These are phyloP conservation scores for Phaedon cochleariae DNA, from an alignment of 2,888 invertebrate genomes.

Conservation along the genomic window DNA sequence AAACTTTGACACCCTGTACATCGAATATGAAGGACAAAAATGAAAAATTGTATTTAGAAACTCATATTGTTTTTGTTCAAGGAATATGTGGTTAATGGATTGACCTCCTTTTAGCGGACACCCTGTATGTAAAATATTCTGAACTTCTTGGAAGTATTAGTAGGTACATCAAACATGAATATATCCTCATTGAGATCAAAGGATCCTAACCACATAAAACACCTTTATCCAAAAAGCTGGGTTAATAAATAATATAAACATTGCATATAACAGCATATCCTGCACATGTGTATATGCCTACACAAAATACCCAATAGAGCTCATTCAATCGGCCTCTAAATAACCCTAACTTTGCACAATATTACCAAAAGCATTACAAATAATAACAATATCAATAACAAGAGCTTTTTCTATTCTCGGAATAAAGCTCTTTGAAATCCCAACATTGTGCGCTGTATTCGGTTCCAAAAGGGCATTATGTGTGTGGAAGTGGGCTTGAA, in stretches of 20 bases:
- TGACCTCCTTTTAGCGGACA: too few relatives aligned
- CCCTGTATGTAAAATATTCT: too few relatives aligned
- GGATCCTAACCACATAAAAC: slow-evolving; percentile 7
- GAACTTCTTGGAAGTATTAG: too few relatives aligned
- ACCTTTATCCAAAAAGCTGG: slow-evolving; percentile 5
- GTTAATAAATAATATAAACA: slow-evolving; percentile 34
- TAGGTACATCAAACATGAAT: too few relatives aligned
- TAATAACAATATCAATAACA: slow-evolving; percentile 56
- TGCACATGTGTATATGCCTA: background rate
- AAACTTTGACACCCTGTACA: too few relatives aligned
- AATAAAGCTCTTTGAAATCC: slow-evolving; percentile 53
- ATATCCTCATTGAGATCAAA: too few relatives aligned
- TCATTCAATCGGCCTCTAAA: slow-evolving; percentile 32
- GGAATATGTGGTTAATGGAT: too few relatives aligned
- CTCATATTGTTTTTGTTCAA: too few relatives aligned
- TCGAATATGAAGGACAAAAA: too few relatives aligned
- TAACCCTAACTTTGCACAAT: slow-evolving; percentile 42
- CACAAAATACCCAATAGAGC: slow-evolving; percentile 31
- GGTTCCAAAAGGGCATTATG: slow-evolving; percentile 53
- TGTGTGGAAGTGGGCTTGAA: slow-evolving; percentile 63
- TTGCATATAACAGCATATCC: background rate
- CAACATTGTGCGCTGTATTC: slow-evolving; percentile 54
- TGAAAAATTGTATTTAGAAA: too few relatives aligned
- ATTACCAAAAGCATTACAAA: slow-evolving; percentile 47
- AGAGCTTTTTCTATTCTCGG: slow-evolving; percentile 45